phyloP scores from a whole-genome alignment of 2,797 vertebrate species.

The Bufotes viridis region DNA sequence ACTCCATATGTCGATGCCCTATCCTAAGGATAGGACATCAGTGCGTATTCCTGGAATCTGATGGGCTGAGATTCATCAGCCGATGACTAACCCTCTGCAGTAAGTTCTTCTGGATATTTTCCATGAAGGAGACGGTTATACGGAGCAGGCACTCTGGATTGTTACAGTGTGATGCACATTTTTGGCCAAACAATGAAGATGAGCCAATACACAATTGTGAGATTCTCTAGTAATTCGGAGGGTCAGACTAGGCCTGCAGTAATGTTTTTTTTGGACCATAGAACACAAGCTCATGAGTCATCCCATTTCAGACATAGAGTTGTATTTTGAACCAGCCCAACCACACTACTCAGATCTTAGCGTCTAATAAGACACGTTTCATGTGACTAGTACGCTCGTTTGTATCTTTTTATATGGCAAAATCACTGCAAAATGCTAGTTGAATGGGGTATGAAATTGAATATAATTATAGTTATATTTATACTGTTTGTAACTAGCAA shows the following conservation, averaged over 20 bases:
- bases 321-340: constrained; percentile 16
- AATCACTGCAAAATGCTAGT: not conserved
- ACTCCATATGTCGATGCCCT: not conserved
- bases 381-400: not conserved
- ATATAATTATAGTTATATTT: not conserved
- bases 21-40: too few species aligned
- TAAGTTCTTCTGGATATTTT: not conserved
- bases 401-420: not conserved
- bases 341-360: not conserved
- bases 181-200: not conserved
- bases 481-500: not conserved
- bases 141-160: not conserved
- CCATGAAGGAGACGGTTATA: not conserved
- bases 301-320: not conserved
- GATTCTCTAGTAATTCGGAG: not conserved
- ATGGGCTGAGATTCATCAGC: not conserved
- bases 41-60: too few species aligned
- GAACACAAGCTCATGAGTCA: constrained; percentile 23
- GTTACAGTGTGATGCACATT: not conserved
- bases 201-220: constrained; percentile 6
- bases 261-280: not conserved
- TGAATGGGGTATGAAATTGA: too few species aligned
- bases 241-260: constrained; percentile 14
- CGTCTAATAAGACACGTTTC: not conserved
- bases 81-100: not conserved